phyloP scores from a whole-genome alignment of 2,113 vertebrate genomes.

The Pseudonaja textilis region DNA sequence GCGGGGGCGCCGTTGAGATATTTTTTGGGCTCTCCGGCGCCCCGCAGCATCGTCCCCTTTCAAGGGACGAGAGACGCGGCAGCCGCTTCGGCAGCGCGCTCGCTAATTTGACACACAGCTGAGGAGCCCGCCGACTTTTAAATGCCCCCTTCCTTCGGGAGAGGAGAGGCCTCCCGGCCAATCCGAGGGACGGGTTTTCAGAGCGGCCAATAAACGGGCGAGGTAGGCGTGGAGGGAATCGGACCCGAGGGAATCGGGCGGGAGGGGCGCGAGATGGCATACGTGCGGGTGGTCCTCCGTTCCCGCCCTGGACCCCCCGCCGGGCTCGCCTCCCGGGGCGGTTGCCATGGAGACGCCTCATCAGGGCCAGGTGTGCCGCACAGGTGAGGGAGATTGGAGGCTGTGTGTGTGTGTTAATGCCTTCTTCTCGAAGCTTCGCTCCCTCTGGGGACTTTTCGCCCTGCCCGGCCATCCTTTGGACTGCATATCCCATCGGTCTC shows the following conservation, averaged over 20 bases:
- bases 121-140: neutral
- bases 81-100: fast-evolving
- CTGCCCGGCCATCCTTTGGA: neutral
- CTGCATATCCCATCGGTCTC: neutral
- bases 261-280: fast-evolving
- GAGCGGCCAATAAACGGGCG: neutral
- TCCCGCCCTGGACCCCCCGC: too few relatives aligned
- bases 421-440: neutral
- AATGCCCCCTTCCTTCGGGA: neutral
- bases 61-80: neutral
- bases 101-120: neutral
- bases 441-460: too few relatives aligned
- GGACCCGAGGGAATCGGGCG: neutral
- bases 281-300: too few relatives aligned
- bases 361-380: neutral
- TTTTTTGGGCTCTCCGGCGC: neutral
- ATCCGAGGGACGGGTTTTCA: neutral
- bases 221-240: neutral
- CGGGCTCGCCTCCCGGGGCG: conserved; percentile 1
- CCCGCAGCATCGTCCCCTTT: neutral
- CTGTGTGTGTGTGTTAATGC: too few relatives aligned
- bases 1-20: too few relatives aligned
- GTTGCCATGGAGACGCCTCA: conserved; percentile 65
- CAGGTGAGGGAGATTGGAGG: neutral
- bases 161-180: neutral